phyloP scores from a whole-genome alignment of 2,888 invertebrate species.

The Tenthredo livida region DNA sequence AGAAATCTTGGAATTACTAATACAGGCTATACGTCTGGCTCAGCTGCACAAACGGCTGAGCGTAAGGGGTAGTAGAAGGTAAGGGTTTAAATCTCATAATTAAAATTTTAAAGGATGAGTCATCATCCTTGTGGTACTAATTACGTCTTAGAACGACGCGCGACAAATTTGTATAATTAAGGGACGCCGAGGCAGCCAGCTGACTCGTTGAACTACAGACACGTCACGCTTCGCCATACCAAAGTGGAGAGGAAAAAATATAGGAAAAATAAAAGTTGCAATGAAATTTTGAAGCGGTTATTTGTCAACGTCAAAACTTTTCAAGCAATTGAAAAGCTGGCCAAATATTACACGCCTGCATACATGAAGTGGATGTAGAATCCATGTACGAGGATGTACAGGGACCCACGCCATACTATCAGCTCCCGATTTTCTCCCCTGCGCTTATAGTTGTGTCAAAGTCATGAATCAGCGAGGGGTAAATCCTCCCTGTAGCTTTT shows the following conservation, averaged over 20 bases:
- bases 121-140: slow-evolving; percentile 29
- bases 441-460: not conserved
- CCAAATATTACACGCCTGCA: not conserved
- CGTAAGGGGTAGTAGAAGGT: not conserved
- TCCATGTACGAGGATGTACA: not conserved
- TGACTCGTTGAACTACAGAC: slow-evolving; percentile 15
- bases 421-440: slow-evolving; percentile 1
- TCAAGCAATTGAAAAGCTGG: not conserved
- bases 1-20: slow-evolving; percentile 13
- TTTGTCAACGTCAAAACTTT: slow-evolving; percentile 20
- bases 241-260: not conserved
- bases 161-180: slow-evolving; percentile 45
- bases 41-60: not conserved
- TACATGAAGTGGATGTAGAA: not conserved
- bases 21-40: slow-evolving; percentile 16
- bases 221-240: not conserved
- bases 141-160: slow-evolving; percentile 28
- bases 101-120: slow-evolving; percentile 31
- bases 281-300: not conserved
- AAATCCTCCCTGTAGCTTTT: slow-evolving; percentile 22
- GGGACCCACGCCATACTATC: not conserved
- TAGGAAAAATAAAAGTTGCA: not conserved
- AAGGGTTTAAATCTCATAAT: slow-evolving; percentile 17
- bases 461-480: slow-evolving; percentile 37
- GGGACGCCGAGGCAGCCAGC: not conserved